These are phyloP conservation scores for Rhinogobius similis DNA, from an alignment of 2,113 vertebrate genomes.

Conservation along the genomic window DNA sequence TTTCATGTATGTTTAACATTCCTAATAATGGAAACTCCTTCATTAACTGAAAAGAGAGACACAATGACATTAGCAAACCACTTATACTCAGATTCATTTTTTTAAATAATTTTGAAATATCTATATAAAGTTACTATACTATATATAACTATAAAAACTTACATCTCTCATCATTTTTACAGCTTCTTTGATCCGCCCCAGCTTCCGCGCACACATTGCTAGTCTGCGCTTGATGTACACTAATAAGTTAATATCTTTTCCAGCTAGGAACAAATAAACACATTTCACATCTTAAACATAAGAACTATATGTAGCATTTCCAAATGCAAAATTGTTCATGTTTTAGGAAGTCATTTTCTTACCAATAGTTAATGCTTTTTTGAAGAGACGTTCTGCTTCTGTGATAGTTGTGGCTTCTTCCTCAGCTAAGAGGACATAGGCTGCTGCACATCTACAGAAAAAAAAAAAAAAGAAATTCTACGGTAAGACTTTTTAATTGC, in stretches of 20 bases:
- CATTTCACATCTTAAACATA: background rate
- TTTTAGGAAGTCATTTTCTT: constrained; percentile 62
- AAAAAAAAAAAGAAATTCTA: no score
- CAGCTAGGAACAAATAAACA: constrained; percentile 68
- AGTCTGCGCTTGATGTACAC: constrained; percentile 96
- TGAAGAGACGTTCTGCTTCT: constrained; percentile 95
- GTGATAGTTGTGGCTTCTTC: constrained; percentile 97
- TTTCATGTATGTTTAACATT: constrained; percentile 99
- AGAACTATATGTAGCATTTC: no score
- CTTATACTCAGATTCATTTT: background rate
- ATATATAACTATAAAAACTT: constrained; percentile 73
- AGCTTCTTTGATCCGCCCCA: constrained; percentile 95
- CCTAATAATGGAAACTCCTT: constrained; percentile 97
- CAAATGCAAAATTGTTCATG: no score
- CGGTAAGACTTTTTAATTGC: no score
- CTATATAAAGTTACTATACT: no score
- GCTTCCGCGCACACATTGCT: constrained; percentile 97
- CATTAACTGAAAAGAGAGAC: constrained; percentile 86
- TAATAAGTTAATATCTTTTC: constrained; percentile 96
- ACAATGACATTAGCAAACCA: background rate
- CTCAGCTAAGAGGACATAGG: constrained; percentile 94
- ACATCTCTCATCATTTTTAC: constrained; percentile 99
- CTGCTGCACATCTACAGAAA: constrained; percentile 87
- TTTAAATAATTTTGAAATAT: background rate
- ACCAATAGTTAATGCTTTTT: constrained; percentile 93